Evolutionary conservation across 2,888 invertebrate genomes (phyloP), one percentile per base, ranked within the genome.

Genomic region (Cartodere bifasciata): DNA sequence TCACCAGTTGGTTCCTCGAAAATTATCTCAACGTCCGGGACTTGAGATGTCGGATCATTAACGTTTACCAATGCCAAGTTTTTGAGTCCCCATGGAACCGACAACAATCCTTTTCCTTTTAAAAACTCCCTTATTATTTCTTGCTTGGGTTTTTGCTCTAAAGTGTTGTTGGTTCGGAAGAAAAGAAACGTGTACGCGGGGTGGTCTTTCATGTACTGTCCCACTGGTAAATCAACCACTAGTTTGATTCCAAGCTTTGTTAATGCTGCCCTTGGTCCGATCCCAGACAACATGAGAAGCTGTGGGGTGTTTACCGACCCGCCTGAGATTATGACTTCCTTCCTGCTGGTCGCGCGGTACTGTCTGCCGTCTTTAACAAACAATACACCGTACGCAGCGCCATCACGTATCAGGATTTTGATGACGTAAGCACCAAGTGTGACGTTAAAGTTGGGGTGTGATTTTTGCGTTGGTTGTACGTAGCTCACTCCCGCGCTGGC

Each of bases 251-350:
- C 54, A 36, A 64, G 42, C 23, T 60, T 49, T 2, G 55, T 43
- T 39, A 77, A 57, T 32, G 67, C 60, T 1, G 65, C 49, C 28
- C 50, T 53, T 0, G 70, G 71, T 1, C 72, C 72, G 7, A 78
- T 62, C 1, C 80, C 80, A 1, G 76, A 77, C n/a, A 79, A 52
- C 70, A 79, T 68, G 23, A 82, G 55, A 3, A 82, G 44, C 46
- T 81, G 76, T 0, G 80, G 75, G 3, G 72, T 67, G 43, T 70
- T 75, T 28, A 81, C 62, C 3, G 73, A 63, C 3, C 81, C 81
- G 1, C 69, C 75, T 4, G 72, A 68, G 4, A 82, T 44, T 32
- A 81, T 69, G 1, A 81, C 65, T 45, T 75, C 75, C 35, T 69
- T 71, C 6, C 57, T 59, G 4, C 72, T 72, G 27, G 40, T 43